These are phyloP conservation scores for Drosophila seclusa DNA, from an alignment of 2,888 invertebrate species.

Conservation along the genomic window DNA sequence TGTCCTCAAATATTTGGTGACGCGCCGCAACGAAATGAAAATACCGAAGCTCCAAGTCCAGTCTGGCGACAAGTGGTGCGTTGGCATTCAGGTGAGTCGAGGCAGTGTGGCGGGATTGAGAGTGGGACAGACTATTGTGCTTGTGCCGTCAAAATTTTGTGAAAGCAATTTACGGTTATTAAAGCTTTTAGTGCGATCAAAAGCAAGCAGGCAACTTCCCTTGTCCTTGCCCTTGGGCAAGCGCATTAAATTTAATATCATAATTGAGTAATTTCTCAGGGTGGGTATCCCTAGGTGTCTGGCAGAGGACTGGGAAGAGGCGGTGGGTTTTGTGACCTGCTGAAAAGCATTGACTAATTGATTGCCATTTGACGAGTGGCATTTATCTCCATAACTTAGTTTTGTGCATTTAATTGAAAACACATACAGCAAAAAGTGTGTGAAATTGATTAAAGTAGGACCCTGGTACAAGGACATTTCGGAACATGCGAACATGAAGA, in stretches of 20 bases:
- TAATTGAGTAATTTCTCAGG: constrained; percentile 75
- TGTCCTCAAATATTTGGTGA: constrained; percentile 79
- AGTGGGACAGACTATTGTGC: constrained; percentile 5
- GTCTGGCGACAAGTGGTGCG: constrained; percentile 31
- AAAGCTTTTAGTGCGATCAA: constrained; percentile 81
- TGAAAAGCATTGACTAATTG: constrained; percentile 71
- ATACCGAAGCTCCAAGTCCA: constrained; percentile 32
- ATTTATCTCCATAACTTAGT: constrained; percentile 74
- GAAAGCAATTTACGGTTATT: constrained; percentile 80
- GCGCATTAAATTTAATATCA: constrained; percentile 75
- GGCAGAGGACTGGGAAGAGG: neutral
- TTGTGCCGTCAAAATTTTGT: constrained; percentile 59
- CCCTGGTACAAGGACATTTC: neutral
- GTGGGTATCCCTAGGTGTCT: neutral
- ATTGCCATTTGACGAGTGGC: constrained; percentile 76
- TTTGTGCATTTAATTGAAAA: constrained; percentile 73
- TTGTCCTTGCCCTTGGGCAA: constrained; percentile 15
- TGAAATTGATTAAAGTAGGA: constrained; percentile 49
- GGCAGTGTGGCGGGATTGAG: neutral
- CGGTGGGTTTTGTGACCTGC: neutral
- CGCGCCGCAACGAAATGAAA: constrained; percentile 55
- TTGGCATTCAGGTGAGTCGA: constrained; percentile 47
- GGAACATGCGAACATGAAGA: neutral
- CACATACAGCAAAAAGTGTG: constrained; percentile 56
- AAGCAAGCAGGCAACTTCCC: constrained; percentile 43